Conservation (phyloP, 1,140 invertebrate genomes). For the Phocides pigmalion region DNA sequence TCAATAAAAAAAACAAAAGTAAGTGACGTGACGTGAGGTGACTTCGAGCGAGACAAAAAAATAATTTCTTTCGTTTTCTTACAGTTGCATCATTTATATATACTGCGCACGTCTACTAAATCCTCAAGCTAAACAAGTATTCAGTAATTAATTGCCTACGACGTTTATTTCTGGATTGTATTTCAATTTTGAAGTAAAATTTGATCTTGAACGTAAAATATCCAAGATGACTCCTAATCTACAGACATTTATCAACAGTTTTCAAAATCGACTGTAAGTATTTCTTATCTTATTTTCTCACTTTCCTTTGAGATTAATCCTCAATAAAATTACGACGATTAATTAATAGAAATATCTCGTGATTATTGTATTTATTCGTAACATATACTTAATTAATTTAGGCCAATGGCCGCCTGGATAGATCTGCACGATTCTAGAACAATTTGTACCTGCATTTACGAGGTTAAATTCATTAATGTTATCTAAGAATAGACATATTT, state of each 20-base stretch:
- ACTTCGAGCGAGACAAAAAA: neutral
- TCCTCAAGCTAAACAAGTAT: neutral
- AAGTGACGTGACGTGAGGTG: neutral
- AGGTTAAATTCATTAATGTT: neutral
- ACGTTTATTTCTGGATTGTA: neutral
- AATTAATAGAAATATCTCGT: neutral
- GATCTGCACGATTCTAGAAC: constrained; percentile 47
- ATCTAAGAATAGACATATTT: neutral
- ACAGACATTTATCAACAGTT: constrained; percentile 73
- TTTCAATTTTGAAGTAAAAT: neutral
- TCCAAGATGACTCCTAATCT: constrained; percentile 70
- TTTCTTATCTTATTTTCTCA: constrained; percentile 8
- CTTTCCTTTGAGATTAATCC: constrained; percentile 9
- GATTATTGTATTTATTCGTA: neutral
- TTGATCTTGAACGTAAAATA: neutral
- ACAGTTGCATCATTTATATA: neutral
- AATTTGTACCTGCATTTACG: constrained; percentile 13
- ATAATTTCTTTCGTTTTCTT: neutral
- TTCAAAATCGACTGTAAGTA: constrained; percentile 79
- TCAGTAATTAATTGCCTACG: neutral
- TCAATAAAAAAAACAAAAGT: no score
- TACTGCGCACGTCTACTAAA: neutral
- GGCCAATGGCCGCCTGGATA: constrained; percentile 25
- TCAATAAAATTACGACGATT: neutral
- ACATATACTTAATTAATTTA: constrained; percentile 1